Base-by-base conservation (phyloP, 2,888 invertebrate genomes). In the Ditula angustiorana region DNA sequence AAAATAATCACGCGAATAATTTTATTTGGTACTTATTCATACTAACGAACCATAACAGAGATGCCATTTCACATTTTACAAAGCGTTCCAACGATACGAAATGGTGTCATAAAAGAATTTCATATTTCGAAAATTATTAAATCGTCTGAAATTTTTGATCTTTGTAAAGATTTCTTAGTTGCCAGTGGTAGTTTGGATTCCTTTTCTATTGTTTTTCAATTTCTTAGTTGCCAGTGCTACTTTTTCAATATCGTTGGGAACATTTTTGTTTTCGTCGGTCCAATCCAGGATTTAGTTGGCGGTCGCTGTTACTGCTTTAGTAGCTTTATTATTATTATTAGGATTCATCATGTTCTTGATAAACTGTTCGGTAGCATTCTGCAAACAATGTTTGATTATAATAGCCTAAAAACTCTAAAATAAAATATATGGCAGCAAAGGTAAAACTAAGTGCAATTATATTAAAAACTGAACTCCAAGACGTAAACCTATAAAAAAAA, bases 1-100 rank as follows among this genome's bases (percentile, higher is more conserved):
- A 10, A n/a, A 4, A 8, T 49, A 50, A 52, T 66, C 49, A 23
- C 47, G 57, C 44, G 57, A 62, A n/a, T 66, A 21, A 37, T 37
- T 53, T 49, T 26, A 57, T 62, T 61, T 55, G 5, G 30, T 21
- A 13, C n/a, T 4, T n/a, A 30, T 21, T 10, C 11, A 55, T n/a
- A 21, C 21, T 47, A 61, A 60, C 50, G 50, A 24, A 35, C 55
- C 11, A 21, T 11, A 5, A 41, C 19, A 41, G n/a, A 24, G 33
- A 28, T 53, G 44, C 33, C 37, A 28, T 19, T 13, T 26, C 8
- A 19, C 7, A 44, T 3, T 35, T 16, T 60, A 19, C 21, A 11
- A 4, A 41, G n/a, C 0, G 35, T 13, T 13, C 35, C 13, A 35
- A 13, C 35, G 35, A 35, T 13, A 35, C n/a, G 13, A 13, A 35